A percentile compares a stretch with the other conserved stretches of the same genome.
These are phyloP conservation scores for Ectemnius cavifrons DNA, from an alignment of 2,888 invertebrate genomes.

Conservation along the genomic window DNA sequence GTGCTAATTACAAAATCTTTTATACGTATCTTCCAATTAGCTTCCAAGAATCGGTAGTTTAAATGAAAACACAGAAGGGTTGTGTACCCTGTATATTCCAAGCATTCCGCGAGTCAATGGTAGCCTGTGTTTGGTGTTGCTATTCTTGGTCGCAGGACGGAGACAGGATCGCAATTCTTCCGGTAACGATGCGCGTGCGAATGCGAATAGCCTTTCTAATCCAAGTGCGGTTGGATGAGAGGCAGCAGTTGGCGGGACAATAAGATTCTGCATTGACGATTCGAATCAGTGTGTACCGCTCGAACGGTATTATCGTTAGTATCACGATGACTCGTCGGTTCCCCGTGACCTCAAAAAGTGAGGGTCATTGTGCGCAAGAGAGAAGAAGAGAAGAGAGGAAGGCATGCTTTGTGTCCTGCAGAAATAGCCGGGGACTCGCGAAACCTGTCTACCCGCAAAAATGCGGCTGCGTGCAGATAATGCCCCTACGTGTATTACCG, in stretches of 20 bases:
- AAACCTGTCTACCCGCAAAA: constrained; percentile 63
- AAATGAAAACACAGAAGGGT: too few species aligned
- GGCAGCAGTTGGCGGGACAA: background rate
- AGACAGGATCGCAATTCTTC: background rate
- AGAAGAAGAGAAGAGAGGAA: constrained; percentile 19
- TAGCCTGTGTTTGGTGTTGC: too few species aligned
- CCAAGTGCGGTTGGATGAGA: background rate
- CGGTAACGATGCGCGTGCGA: background rate
- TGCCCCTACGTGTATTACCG: constrained; percentile 67
- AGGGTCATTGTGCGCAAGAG: constrained; percentile 59
- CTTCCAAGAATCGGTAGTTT: too few species aligned
- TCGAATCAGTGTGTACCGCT: constrained; percentile 16
- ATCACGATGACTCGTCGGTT: constrained; percentile 52
- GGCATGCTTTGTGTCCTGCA: constrained; percentile 17
- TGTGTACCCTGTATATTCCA: too few species aligned
- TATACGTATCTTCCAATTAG: too few species aligned
- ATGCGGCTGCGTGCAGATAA: constrained; percentile 76
- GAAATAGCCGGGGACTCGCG: constrained; percentile 22
- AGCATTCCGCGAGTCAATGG: too few species aligned
- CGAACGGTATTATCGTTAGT: constrained; percentile 26
- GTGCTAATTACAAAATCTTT: too few species aligned
- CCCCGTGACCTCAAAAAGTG: constrained; percentile 42
- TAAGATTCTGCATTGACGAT: constrained; percentile 7
- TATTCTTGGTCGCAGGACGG: background rate
- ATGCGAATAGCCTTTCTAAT: background rate